Base-by-base conservation (phyloP, 2,888 invertebrate genomes). In the Platycheirus rosarum region DNA sequence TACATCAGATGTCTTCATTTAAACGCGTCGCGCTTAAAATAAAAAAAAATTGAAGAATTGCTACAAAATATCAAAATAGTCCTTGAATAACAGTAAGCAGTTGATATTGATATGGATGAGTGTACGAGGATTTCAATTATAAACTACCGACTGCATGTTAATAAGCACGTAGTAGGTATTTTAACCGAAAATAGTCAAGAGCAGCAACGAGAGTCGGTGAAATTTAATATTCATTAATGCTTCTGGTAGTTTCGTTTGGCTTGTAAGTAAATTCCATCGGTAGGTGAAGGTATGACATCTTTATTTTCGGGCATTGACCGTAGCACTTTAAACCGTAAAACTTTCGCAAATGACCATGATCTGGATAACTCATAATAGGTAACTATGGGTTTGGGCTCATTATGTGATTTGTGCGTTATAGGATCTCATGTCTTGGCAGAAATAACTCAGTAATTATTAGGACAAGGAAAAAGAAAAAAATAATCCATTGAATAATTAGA, bases 111-210 rank as follows among this genome's bases (percentile, higher is more conserved):
- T 35, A n/a, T n/a, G n/a, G n/a, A n/a, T n/a, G 6, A 46, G 32
- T 63, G 20, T 49, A 14, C 9, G 65, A 49, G 23, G 65, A 49
- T 65, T 65, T 49, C 37, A 65, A 23, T 65, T n/a, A 23, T 26
- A 65, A 65, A 37, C 37, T 49, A 26, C 37, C 8, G 23, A n/a
- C 26, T 65, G 65, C 65, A 49, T 65, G 65, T 26, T 40, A 65
- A 40, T 23, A 13, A 49, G 20, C 65, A 65, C 65, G 49, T 65
- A 63, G 23, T 26, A 9, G 9, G 14, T 9, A 49, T 1, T 9
- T 29, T 49, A 26, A 11, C 49, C 49, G 49, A 49, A 29, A 29
- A 29, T 49, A 23, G n/a, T 49, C 4, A 26, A 48, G 26, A 26
- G 8, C 9, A 48, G 14, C 49, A 29, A 29, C 14, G 14, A 29